Evolutionary conservation across 2,113 vertebrate genomes (phyloP).

Genomic region (Atlantisia rogersi): DNA sequence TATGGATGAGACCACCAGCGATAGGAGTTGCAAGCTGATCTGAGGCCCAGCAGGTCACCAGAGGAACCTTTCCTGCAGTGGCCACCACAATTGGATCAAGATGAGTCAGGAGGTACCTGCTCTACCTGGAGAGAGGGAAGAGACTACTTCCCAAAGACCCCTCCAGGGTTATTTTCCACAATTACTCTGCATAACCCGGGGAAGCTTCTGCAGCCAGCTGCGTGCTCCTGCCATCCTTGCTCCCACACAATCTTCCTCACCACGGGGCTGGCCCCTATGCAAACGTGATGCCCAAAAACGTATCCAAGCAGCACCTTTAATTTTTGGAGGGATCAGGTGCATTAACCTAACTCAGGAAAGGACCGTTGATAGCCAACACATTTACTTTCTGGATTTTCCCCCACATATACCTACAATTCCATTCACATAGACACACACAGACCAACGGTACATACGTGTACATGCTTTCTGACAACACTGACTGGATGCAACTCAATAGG

Average conservation of each 20-base stretch:
- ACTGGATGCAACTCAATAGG: background rate
- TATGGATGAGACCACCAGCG: background rate
- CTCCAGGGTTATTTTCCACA: background rate
- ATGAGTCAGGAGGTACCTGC: background rate
- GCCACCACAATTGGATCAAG: background rate
- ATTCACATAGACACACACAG: background rate
- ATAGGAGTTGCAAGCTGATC: background rate
- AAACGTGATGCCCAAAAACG: background rate
- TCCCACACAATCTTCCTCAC: background rate
- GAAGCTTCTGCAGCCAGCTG: background rate
- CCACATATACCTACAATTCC: background rate
- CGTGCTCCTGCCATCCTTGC: background rate
- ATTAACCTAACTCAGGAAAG: background rate
- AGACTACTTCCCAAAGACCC: background rate
- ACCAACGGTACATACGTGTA: background rate
- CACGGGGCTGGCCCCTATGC: fast-evolving
- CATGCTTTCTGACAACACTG: background rate
- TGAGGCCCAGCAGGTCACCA: background rate
- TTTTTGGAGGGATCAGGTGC: background rate
- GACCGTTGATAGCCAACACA: background rate
- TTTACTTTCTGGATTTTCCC: background rate
- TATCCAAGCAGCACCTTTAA: background rate
- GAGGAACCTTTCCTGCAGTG: background rate
- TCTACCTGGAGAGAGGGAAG: too few species aligned
- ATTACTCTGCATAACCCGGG: background rate